Percentiles rank a stretch among this genome's conserved stretches.
Conservation (phyloP, 1,140 invertebrate genomes). For the Rhopalosiphum padi region DNA sequence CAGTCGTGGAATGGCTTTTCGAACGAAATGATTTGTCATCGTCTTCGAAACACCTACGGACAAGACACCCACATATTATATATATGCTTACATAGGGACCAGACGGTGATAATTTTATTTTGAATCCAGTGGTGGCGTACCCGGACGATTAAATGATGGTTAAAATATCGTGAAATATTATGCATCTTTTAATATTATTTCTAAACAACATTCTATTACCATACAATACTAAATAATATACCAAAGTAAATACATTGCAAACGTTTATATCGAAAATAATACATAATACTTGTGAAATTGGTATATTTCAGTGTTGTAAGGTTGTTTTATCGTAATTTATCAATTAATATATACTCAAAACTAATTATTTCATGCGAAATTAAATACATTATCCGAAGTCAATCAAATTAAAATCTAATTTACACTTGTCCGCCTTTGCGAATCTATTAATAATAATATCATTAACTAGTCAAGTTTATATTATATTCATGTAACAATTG, state of each 20-base stretch:
- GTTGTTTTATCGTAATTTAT: background rate
- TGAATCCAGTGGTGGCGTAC: too few species aligned
- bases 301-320: background rate
- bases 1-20: background rate
- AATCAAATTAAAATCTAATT: background rate
- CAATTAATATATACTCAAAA: background rate
- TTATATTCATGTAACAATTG: background rate
- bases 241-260: background rate
- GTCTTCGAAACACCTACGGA: background rate
- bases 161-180: background rate
- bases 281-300: background rate
- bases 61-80: background rate
- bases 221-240: background rate
- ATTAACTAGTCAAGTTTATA: too few species aligned
- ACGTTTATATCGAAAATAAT: background rate
- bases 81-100: background rate
- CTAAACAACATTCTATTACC: background rate
- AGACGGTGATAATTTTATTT: background rate
- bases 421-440: too few species aligned
- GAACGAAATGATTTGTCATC: background rate
- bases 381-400: too few species aligned
- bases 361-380: background rate
- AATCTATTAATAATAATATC: too few species aligned
- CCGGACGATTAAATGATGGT: background rate
- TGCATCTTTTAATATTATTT: background rate